Evolutionary conservation across 1,140 invertebrate genomes (phyloP), one percentile per base, ranked within the genome.

Genomic region (Cherax destructor): DNA sequence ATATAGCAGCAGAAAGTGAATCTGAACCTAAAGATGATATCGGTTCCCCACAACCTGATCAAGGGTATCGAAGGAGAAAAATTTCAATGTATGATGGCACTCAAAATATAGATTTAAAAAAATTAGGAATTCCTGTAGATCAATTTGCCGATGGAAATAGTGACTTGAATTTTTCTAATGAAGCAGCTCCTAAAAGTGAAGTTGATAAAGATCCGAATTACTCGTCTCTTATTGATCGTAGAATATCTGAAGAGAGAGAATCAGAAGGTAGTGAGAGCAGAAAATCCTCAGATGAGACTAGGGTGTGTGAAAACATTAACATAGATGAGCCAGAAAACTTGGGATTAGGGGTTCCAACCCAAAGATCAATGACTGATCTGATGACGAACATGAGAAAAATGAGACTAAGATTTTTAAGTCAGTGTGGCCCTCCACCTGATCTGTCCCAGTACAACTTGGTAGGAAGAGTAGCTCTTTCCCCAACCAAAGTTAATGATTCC

Each of bases 341-440:
- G 49, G 92, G 92, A 24, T 89, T 93, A 83, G 92, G 92, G 30
- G 90, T 92, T 24, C 92, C 92, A 1, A 90, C 30, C 77, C 88
- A 88, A 47, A 87, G 85, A 74, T 92, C 92, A 52, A 93, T 95
- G 81, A 93, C 93, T 52, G 94, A 94, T 83, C 94, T 95, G 87
- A 94, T 95, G 93, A 94, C 94, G 81, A 94, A 94, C 83, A 94
- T 95, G 16, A 92, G 80, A 85, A 92, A 91, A 41, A 95, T 94
- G 93, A 93, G 95, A 21, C 94, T 95, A 65, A 92, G 95, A 6
- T 95, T 95, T 93, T 94, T 95, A 88, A 95, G 95, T 94, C 92
- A 95, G 49, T 93, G 93, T 93, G 93, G 93, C 21, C 92, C 92
- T n/a, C 92, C 93, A 24, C 93, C 93, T 30, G 92, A 92, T 61